phyloP scores from a whole-genome alignment of 2,113 vertebrate genomes.

The Enhydra lutris region DNA sequence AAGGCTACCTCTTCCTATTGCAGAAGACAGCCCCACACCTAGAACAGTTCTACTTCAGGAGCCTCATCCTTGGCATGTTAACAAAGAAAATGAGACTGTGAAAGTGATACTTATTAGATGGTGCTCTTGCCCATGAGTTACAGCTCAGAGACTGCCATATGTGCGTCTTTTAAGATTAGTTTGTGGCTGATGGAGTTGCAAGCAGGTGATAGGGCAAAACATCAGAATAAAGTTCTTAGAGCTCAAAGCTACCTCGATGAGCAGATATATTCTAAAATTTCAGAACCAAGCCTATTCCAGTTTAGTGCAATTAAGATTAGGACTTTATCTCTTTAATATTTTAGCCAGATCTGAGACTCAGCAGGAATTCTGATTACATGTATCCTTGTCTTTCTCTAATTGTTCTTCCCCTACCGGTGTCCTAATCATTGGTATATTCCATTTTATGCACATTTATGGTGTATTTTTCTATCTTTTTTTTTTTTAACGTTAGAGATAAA shows the following conservation, averaged over 20 bases:
- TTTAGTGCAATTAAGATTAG: neutral
- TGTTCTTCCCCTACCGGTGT: neutral
- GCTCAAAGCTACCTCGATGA: neutral
- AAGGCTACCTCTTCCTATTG: neutral
- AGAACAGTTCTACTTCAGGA: neutral
- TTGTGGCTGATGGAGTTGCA: neutral
- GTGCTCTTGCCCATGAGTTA: neutral
- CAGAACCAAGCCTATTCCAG: neutral
- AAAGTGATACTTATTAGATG: neutral
- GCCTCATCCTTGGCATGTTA: neutral
- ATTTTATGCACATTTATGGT: neutral
- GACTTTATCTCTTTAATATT: neutral
- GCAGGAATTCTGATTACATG: neutral
- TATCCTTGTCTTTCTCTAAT: neutral
- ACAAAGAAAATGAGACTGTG: neutral
- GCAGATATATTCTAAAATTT: neutral
- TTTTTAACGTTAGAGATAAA: slow-evolving; percentile 34
- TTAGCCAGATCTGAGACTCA: neutral
- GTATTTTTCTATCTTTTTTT: neutral
- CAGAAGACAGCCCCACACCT: neutral
- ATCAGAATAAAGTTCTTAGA: slow-evolving; percentile 6
- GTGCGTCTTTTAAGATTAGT: neutral
- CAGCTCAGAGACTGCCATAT: neutral
- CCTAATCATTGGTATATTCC: neutral
- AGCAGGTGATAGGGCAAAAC: neutral